phyloP scores from a whole-genome alignment of 2,113 vertebrate species.

The Rhodinocichla rosea region DNA sequence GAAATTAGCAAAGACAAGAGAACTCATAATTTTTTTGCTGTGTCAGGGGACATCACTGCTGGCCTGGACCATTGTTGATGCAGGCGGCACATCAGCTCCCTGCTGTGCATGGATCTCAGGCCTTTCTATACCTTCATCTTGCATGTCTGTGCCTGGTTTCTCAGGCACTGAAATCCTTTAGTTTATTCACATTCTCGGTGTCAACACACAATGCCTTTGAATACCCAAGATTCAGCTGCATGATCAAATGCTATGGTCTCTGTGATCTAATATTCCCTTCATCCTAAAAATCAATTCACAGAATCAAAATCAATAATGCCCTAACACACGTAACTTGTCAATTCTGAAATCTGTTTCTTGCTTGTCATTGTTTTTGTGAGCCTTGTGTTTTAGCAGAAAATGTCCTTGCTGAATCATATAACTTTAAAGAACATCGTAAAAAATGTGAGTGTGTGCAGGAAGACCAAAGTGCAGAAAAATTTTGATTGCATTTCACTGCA shows the following conservation, averaged over 20 bases:
- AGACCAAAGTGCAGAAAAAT: not conserved
- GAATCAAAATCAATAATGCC: not conserved
- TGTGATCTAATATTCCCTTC: conserved; percentile 40
- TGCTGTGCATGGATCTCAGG: not conserved
- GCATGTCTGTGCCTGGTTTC: not conserved
- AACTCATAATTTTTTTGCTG: not conserved
- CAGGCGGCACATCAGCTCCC: not conserved
- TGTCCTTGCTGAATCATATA: not conserved
- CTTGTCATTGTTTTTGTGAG: not conserved
- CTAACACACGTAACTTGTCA: not conserved
- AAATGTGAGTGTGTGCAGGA: not conserved
- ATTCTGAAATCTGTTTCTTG: not conserved
- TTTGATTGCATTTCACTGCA: not conserved
- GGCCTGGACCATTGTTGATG: not conserved
- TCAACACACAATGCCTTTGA: not conserved
- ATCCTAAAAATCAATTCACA: not conserved
- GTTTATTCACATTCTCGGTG: not conserved
- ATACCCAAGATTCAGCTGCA: not conserved
- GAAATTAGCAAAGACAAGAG: not conserved
- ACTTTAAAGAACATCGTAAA: not conserved
- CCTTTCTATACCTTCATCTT: not conserved
- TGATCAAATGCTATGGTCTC: not conserved
- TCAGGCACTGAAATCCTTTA: not conserved
- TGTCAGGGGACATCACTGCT: not conserved
- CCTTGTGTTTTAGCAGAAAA: not conserved